Percentiles rank a stretch among this genome's conserved stretches.
phyloP scores from a whole-genome alignment of 2,888 invertebrate genomes.

The Trilocha varians region DNA sequence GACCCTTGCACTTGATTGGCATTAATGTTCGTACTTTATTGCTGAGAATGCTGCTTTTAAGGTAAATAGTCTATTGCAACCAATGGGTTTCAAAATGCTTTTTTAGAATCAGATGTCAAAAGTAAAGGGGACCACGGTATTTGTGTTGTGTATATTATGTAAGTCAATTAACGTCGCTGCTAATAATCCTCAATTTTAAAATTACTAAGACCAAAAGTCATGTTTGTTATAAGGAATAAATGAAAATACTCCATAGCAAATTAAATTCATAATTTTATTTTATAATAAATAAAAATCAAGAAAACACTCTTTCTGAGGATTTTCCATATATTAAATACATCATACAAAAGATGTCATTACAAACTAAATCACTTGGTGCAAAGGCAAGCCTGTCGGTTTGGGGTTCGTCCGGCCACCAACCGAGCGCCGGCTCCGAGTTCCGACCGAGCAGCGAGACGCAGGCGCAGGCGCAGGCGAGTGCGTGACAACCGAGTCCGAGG shows the following conservation, averaged over 20 bases:
- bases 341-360: constrained; percentile 73
- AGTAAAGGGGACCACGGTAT: no score
- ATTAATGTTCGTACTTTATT: no score
- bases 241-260: constrained; percentile 56
- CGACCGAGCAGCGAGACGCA: constrained; percentile 43
- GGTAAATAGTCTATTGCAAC: no score
- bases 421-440: constrained; percentile 36
- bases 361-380: constrained; percentile 74
- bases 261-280: constrained; percentile 73
- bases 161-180: no score
- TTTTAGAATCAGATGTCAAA: no score
- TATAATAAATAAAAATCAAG: constrained; percentile 71
- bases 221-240: constrained; percentile 13
- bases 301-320: constrained; percentile 66
- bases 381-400: constrained; percentile 70
- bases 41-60: no score
- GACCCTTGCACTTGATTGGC: no score
- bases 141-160: no score
- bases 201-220: no score
- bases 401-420: constrained; percentile 30
- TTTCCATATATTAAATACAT: constrained; percentile 70
- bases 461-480: constrained; percentile 64
- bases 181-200: no score
- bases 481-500: constrained; percentile 68
- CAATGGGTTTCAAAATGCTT: no score